Base-by-base conservation (phyloP, 2,888 invertebrate genomes). In the Lithodes maja region DNA sequence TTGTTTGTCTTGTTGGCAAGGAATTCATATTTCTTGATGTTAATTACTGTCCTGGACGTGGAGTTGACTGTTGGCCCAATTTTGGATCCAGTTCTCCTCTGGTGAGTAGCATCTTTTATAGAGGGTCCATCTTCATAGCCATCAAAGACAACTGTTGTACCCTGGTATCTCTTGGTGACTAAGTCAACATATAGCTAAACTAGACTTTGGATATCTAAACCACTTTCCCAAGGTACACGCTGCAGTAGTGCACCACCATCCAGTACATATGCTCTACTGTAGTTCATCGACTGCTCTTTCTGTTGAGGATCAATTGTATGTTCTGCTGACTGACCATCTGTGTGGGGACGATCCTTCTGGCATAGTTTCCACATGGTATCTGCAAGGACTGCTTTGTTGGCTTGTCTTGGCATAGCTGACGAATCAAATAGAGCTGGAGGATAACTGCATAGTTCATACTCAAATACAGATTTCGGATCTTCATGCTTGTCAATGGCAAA, bases 71-170 rank as follows among this genome's bases (percentile, higher is more conserved):
- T 81, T 17, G 17, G 33, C 2, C 81, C 2, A 68, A 49, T 54
- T 68, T 61, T 81, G 81, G 53, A 78, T 78, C 78, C 53, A 50
- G 3, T 78, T 78, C 53, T 74, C 74, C 74, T 78, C 78, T 53
- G 78, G 78, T 78, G 78, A 78, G 78, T 78, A 78, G 78, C 78
- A 78, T 78, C 78, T n/a, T 78, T 78, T 15, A 78, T 78, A 53
- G 78, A 78, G 50, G 53, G 78, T 78, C 53, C 78, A 53, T 12
- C 78, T 53, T 53, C 74, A 74, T 74, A 74, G 7, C 74, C 74
- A n/a, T 74, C 74, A 74, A 74, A 74, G 74, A 74, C 74, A 15
- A n/a, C n/a, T 7, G 74, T 74, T 74, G n/a, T 1, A 74, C n/a
- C 3, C n/a, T 74, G 74, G n/a, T 74, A 74, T n/a, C 74, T 74